Evolutionary conservation across 2,113 vertebrate species (phyloP).

Genomic region (Daboia siamensis): DNA sequence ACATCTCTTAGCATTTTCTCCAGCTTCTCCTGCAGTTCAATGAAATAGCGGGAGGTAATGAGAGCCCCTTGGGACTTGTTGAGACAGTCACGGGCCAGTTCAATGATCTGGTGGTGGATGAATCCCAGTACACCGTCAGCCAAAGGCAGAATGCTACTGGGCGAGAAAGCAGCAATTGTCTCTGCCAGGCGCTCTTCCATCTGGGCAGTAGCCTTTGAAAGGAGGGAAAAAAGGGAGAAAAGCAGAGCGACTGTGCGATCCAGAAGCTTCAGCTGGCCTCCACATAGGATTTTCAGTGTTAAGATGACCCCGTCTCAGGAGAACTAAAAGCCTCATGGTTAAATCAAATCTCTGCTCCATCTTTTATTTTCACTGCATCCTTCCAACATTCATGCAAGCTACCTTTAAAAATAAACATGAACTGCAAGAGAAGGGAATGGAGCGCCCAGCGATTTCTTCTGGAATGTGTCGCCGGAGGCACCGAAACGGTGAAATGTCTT

Average conservation of each 20-base stretch:
- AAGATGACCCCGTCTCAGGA: not conserved
- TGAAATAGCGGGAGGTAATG: constrained; percentile 92
- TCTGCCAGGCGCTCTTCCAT: constrained; percentile 94
- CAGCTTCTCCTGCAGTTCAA: constrained; percentile 95
- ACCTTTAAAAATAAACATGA: too few species aligned
- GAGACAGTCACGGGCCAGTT: constrained; percentile 93
- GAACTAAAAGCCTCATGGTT: too few species aligned
- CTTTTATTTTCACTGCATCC: not conserved
- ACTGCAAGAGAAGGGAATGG: not conserved
- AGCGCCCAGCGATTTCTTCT: too few species aligned
- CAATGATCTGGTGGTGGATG: constrained; percentile 95
- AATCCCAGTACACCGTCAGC: constrained; percentile 94
- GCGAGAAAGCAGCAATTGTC: constrained; percentile 80
- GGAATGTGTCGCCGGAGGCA: not conserved
- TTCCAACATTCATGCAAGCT: not conserved
- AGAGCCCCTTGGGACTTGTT: constrained; percentile 89
- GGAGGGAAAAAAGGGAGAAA: accelerated
- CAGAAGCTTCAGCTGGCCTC: not conserved
- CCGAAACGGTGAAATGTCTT: not conserved
- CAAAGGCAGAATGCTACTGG: constrained; percentile 81
- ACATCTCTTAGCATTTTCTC: constrained; percentile 93
- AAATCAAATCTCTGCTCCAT: not conserved
- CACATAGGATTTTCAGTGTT: not conserved
- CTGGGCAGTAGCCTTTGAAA: constrained; percentile 88
- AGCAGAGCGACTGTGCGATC: too few species aligned